Evolutionary conservation across 2,797 vertebrate species (phyloP).

Genomic region (Leptatherina wallacei): DNA sequence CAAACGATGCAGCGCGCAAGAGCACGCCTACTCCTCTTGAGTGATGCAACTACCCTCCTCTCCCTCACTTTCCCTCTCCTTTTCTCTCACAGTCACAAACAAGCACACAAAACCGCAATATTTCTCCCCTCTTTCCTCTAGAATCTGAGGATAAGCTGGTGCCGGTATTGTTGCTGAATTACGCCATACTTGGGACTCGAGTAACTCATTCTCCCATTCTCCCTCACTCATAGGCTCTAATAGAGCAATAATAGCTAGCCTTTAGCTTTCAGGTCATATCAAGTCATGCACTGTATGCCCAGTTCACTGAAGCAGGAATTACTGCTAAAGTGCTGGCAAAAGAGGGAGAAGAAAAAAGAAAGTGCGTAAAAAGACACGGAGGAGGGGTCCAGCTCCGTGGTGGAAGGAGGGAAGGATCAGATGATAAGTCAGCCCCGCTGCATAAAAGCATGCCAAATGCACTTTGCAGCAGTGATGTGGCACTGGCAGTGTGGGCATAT

Average conservation of each 20-base stretch:
- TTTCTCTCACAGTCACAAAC: constrained; percentile 16
- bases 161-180: constrained; percentile 79
- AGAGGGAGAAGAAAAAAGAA: constrained; percentile 46
- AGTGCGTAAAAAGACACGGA: constrained; percentile 19
- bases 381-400: constrained; percentile 18
- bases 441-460: constrained; percentile 64
- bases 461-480: constrained; percentile 72
- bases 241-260: constrained; percentile 70
- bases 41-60: constrained; percentile 71
- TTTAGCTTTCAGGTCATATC: constrained; percentile 82
- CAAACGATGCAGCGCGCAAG: constrained; percentile 69
- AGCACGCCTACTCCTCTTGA: constrained; percentile 78
- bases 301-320: constrained; percentile 80
- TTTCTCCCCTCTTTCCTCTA: constrained; percentile 40
- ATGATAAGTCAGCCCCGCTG: constrained; percentile 53
- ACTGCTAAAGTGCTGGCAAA: constrained; percentile 81
- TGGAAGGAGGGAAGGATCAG: constrained; percentile 22
- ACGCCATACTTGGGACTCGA: constrained; percentile 77
- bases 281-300: constrained; percentile 63
- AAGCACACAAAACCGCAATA: constrained; percentile 7
- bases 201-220: constrained; percentile 30
- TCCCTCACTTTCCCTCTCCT: constrained; percentile 31
- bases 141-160: constrained; percentile 57
- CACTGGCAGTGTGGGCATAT: constrained; percentile 61
- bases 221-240: constrained; percentile 43